Percentiles rank a stretch among this genome's conserved stretches.
Conservation (phyloP, 2,888 invertebrate species). For the Leptopterna dolabrata region DNA sequence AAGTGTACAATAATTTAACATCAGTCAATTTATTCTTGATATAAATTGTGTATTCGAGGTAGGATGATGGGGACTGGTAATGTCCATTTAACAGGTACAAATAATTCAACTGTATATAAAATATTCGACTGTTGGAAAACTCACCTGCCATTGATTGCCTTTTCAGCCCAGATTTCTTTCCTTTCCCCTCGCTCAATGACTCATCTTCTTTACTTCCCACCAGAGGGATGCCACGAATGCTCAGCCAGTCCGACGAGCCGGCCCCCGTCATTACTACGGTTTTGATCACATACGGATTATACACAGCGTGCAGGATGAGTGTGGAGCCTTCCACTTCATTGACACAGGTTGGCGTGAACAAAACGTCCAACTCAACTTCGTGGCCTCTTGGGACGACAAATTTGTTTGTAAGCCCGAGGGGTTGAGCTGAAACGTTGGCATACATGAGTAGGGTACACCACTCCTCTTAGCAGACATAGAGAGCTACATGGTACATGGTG, state of each 20-base stretch:
- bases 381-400: not conserved
- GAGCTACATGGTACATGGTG: too few species aligned
- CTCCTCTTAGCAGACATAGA: not conserved
- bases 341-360: not conserved
- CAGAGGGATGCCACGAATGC: slow-evolving; percentile 10
- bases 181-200: not conserved
- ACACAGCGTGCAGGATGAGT: not conserved
- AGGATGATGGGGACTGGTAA: too few species aligned
- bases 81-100: too few species aligned
- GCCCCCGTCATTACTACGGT: not conserved
- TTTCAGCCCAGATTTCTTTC: not conserved
- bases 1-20: too few species aligned
- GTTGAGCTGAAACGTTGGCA: not conserved
- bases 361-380: not conserved
- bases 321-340: not conserved
- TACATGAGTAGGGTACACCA: not conserved
- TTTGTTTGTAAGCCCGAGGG: not conserved
- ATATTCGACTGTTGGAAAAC: not conserved
- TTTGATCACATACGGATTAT: slow-evolving; percentile 40
- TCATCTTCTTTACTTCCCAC: not conserved
- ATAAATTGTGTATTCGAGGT: too few species aligned
- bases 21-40: too few species aligned
- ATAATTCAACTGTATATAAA: too few species aligned
- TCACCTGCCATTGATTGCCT: not conserved
- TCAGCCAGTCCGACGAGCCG: slow-evolving; percentile 27